A percentile compares a stretch with the other conserved stretches of the same genome.
These are phyloP conservation scores for Hypotaenidia okinawae DNA, from an alignment of 2,797 vertebrate species.

Conservation along the genomic window DNA sequence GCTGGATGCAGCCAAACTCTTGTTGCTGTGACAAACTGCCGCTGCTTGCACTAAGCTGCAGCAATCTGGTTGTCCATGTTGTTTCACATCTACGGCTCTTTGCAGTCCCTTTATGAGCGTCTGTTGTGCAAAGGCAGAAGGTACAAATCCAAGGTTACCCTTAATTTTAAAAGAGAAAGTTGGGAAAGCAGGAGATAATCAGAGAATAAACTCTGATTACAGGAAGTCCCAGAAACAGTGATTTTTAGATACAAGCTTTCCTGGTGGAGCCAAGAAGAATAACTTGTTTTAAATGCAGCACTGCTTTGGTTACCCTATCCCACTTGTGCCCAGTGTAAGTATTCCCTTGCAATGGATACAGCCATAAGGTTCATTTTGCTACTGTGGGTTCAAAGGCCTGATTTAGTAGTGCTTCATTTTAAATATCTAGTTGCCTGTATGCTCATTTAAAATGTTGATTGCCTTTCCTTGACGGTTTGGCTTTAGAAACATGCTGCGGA, in stretches of 20 bases:
- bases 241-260: not conserved
- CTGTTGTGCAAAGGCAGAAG: not conserved
- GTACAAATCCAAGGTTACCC: not conserved
- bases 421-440: not conserved
- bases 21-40: not conserved
- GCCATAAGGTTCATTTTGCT: not conserved
- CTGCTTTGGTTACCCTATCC: not conserved
- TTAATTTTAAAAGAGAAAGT: not conserved
- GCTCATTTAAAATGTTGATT: constrained; percentile 57
- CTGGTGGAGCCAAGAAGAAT: not conserved
- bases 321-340: not conserved
- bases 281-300: not conserved
- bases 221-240: not conserved
- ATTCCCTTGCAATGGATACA: not conserved
- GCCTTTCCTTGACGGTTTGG: constrained; percentile 44
- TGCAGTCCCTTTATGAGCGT: not conserved
- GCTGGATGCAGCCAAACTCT: not conserved
- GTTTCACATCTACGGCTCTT: not conserved
- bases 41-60: not conserved
- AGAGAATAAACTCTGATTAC: not conserved
- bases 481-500: constrained; percentile 58
- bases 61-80: accelerated
- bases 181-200: not conserved
- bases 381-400: not conserved
- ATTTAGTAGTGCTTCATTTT: constrained; percentile 10